phyloP scores from a whole-genome alignment of 1,140 invertebrate species.

The Drosophila santomea region DNA sequence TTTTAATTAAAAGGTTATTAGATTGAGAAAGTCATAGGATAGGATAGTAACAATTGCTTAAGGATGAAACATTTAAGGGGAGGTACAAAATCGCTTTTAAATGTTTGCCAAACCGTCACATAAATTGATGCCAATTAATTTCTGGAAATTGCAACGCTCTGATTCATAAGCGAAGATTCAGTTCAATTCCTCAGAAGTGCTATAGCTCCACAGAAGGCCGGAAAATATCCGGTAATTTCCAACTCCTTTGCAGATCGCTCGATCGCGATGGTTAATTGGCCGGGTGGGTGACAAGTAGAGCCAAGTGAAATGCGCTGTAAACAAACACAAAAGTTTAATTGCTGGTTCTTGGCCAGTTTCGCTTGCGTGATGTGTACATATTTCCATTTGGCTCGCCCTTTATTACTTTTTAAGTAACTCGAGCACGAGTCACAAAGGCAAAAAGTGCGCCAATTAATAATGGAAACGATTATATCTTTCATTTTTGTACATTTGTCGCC shows the following conservation, averaged over 20 bases:
- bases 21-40: no score
- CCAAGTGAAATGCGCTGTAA: conserved; percentile 49
- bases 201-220: neutral
- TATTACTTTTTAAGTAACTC: conserved; percentile 59
- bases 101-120: conserved; percentile 28
- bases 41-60: no score
- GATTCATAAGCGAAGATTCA: conserved; percentile 16
- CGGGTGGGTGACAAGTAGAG: neutral
- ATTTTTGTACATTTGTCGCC: conserved; percentile 30
- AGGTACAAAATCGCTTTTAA: no score
- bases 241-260: conserved; percentile 16
- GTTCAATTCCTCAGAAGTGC: neutral
- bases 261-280: conserved; percentile 8
- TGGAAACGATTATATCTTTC: conserved; percentile 59
- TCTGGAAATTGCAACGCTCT: conserved; percentile 12
- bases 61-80: neutral
- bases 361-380: conserved; percentile 28
- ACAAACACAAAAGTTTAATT: conserved; percentile 54
- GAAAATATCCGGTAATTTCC: conserved; percentile 33
- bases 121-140: conserved; percentile 12
- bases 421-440: conserved; percentile 43
- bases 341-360: conserved; percentile 29
- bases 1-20: no score
- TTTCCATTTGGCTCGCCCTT: conserved; percentile 42
- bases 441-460: conserved; percentile 67